Percentiles rank a stretch among this genome's conserved stretches.
phyloP scores from a whole-genome alignment of 2,797 vertebrate genomes.

The Sparus aurata region DNA sequence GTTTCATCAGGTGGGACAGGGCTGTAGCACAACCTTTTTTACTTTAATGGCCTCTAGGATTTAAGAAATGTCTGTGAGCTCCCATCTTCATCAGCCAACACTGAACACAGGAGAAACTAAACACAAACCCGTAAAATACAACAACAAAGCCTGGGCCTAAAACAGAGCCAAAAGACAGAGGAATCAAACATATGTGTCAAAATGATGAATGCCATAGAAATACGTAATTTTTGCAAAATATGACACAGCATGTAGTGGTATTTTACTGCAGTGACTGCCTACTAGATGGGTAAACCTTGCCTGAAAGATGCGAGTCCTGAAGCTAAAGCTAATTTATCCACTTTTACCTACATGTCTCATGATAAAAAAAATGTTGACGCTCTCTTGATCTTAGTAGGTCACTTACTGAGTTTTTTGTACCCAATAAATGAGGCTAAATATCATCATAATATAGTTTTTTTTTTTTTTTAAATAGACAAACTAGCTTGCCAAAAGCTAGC shows the following conservation, averaged over 20 bases:
- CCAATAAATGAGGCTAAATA: neutral
- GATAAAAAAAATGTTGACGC: neutral
- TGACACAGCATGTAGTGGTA: neutral
- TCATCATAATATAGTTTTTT: neutral
- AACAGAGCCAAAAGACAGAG: neutral
- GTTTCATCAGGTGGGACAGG: conserved; percentile 26
- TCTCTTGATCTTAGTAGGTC: no score
- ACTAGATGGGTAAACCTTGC: neutral
- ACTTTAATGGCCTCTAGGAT: conserved; percentile 15
- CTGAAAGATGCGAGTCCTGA: neutral
- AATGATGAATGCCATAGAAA: neutral
- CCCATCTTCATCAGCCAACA: neutral
- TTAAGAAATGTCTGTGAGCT: conserved; percentile 3
- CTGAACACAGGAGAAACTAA: neutral
- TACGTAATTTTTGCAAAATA: neutral
- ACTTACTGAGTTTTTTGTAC: no score
- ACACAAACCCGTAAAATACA: neutral
- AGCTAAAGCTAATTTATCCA: neutral
- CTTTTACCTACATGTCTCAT: neutral
- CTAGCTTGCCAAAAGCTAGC: neutral
- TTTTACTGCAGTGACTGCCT: neutral
- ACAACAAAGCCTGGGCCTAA: neutral
- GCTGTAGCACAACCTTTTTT: neutral
- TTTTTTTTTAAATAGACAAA: no score
- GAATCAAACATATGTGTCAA: neutral